Conservation (phyloP, 2,888 invertebrate genomes). For the Macrosiphum euphorbiae region DNA sequence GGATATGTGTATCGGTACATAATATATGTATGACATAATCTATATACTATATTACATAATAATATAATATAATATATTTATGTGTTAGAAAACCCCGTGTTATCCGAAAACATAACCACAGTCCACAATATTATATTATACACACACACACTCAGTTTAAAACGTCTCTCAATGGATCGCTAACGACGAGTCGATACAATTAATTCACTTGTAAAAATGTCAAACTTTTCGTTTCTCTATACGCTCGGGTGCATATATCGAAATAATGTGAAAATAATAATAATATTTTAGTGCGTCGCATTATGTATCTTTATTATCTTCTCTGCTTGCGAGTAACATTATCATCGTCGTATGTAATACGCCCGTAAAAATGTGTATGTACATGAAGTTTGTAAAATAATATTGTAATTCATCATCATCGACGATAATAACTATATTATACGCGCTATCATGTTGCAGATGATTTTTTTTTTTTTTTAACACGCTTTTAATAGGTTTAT, state of each 20-base stretch:
- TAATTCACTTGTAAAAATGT: slow-evolving; percentile 4
- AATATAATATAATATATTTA: neutral
- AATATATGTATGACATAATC: too few relatives aligned
- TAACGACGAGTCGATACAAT: neutral
- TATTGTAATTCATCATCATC: neutral
- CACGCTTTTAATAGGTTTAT: neutral
- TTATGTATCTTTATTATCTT: neutral
- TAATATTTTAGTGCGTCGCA: neutral
- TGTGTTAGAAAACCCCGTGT: neutral
- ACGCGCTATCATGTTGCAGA: neutral
- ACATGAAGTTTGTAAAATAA: neutral
- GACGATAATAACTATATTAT: neutral
- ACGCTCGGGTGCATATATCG: neutral
- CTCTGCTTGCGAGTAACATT: neutral
- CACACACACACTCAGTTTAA: neutral
- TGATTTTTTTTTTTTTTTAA: neutral
- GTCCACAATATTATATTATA: neutral
- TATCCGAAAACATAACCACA: neutral
- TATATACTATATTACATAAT: neutral
- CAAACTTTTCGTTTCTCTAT: neutral
- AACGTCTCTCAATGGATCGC: neutral
- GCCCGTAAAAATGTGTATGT: neutral
- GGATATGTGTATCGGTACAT: neutral
- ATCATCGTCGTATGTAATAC: neutral
- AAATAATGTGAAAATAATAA: neutral